These are phyloP conservation scores for Hybognathus amarus DNA, from an alignment of 2,797 vertebrate genomes.

Conservation along the genomic window DNA sequence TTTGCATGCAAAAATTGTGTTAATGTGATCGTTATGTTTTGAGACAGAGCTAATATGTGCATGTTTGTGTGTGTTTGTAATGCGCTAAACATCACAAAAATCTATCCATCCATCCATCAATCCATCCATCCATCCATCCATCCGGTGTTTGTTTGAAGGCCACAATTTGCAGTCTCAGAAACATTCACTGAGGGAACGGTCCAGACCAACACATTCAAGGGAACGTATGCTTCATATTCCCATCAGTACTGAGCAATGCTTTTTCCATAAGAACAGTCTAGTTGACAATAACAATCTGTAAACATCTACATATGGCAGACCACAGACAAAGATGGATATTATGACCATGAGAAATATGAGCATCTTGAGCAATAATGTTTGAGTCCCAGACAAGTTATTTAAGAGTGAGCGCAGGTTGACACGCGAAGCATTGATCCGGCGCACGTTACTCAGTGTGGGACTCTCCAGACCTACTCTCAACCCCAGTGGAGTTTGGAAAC, in stretches of 20 bases:
- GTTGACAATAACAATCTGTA: neutral
- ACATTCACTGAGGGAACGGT: no score
- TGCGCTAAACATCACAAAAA: no score
- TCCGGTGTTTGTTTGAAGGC: neutral
- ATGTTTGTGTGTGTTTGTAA: no score
- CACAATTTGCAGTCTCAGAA: no score
- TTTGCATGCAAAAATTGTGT: no score
- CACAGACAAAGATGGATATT: neutral
- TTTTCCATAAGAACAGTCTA: neutral
- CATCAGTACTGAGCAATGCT: neutral
- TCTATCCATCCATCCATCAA: accelerated
- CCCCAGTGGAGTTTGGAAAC: neutral
- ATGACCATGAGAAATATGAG: conserved; percentile 3
- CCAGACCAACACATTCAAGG: neutral
- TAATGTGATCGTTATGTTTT: no score
- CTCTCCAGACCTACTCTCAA: conserved; percentile 20
- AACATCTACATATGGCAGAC: neutral
- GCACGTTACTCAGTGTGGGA: conserved; percentile 17
- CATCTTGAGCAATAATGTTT: conserved; percentile 1
- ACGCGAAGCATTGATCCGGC: neutral
- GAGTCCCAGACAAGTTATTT: neutral
- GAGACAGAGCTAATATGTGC: no score
- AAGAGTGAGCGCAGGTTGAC: neutral
- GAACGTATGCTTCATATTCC: neutral
- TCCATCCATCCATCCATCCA: no score